Base-by-base conservation (phyloP, 1,140 invertebrate genomes). In the Drosophila pseudoananassae region DNA sequence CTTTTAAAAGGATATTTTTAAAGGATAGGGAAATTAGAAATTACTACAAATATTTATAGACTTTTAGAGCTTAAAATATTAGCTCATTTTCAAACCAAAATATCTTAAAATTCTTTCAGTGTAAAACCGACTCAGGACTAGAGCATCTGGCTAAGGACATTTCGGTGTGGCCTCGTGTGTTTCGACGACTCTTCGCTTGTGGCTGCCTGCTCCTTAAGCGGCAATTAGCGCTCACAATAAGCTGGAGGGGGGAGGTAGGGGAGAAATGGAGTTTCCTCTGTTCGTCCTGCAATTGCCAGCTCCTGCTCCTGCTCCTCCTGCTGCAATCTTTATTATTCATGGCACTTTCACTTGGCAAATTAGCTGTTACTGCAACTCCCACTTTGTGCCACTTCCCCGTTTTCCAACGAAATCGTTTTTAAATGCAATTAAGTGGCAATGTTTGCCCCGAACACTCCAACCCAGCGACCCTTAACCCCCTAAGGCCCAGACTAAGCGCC, bases 351-450 rank as follows among this genome's bases (percentile, higher is more conserved):
- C 84, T 88, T 83, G 79, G 66, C 79, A 88, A 88, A 88, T 88
- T 88, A 88, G 83, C 79, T 76, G 64, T 56, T 78, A 71, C 69
- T 81, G 78, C 74, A 78, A 71, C 64, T 70, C 51, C 63, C 29
- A 36, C 17, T 46, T 43, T 14, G 38, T 14, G n/a, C 38, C n/a
- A 45, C 55, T 43, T 27, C 64, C 29, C 9, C 33, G 1, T 8
- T 38, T 33, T 10, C 10, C 63, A 4, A 43, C 23, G 29, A 45
- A 79, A 83, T 88, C 76, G 70, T 78, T 87, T 87, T 82, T 58
- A 87, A 87, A 88, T 88, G 82, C 82, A 87, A 87, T 87, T 87
- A 87, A 82, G 74, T 87, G 83, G 76, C 76, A 79, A 79, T 76
- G 72, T 80, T 80, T 68, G 71, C 77, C 36, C 53, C 15, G 9